Base-by-base conservation (phyloP, 2,888 invertebrate genomes). In the Heliconius sara region DNA sequence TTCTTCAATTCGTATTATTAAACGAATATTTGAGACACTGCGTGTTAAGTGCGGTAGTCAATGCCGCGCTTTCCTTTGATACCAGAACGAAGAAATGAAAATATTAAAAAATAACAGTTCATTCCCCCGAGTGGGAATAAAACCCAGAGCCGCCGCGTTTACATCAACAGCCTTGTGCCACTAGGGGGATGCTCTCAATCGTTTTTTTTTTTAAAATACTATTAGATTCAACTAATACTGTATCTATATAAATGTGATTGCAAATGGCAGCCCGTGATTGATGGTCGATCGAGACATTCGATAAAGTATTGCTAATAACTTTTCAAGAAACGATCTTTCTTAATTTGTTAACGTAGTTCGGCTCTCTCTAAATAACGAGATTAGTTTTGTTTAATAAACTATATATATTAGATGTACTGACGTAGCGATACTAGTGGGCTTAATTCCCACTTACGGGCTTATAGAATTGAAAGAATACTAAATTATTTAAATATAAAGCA, bases 251-350 rank as follows among this genome's bases (percentile, higher is more conserved):
- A 79, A 79, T 76, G 72, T 76, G 81, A 78, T 83, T 75, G 79
- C 77, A 78, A 78, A 81, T 77, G 81, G 76, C 79, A 76, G 79
- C 47, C 77, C 60, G 84, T 84, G 83, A 84, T 81, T 85, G 83
- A 80, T 82, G 79, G 79, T 67, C 68, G 75, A 73, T 76, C 65
- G 75, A 70, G 43, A 66, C 74, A 77, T 66, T 47, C 71, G 78
- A 63, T 79, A 68, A 75, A 75, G 63, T 78, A 60, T 68, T 75
- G 68, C 68, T 79, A 79, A 75, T 70, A 79, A 68, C 74, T 79
- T 79, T 79, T 79, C 74, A 74, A 75, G 60, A 68, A 68, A 75
- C 78, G 66, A 66, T 78, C 78, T 43, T 79, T 75, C 63, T 79
- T 75, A 75, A 75, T 75, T 63, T 47, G 39, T 75, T 68, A 70